Conservation (phyloP, 2,797 vertebrate genomes). For the Xenopus petersii region DNA sequence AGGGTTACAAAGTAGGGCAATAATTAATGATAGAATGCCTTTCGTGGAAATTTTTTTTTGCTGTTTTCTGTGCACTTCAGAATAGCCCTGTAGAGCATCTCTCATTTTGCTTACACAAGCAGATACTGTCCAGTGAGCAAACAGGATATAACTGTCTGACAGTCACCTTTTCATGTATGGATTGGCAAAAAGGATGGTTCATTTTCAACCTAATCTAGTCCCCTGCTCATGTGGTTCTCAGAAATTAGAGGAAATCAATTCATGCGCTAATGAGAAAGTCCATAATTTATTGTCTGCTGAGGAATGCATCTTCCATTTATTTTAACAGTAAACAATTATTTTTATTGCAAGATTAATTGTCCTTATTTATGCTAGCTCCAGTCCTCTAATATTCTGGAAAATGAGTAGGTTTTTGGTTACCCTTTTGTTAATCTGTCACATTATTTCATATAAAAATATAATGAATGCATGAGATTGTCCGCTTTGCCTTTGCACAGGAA, state of each 20-base stretch:
- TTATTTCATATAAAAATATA: slow-evolving; percentile 21
- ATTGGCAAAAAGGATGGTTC: slow-evolving; percentile 40
- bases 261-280: slow-evolving; percentile 83
- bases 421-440: slow-evolving; percentile 70
- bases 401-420: slow-evolving; percentile 67
- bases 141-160: slow-evolving; percentile 16
- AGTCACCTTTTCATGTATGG: slow-evolving; percentile 46
- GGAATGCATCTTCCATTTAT: slow-evolving; percentile 84
- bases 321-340: slow-evolving; percentile 92
- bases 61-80: too few species aligned
- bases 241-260: slow-evolving; percentile 87
- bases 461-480: slow-evolving; percentile 6
- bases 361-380: slow-evolving; percentile 72
- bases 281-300: slow-evolving; percentile 88
- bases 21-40: too few species aligned
- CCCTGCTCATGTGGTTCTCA: slow-evolving; percentile 73
- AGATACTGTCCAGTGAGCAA: slow-evolving; percentile 4
- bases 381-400: slow-evolving; percentile 73
- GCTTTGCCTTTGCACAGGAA: neutral
- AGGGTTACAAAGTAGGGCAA: too few species aligned
- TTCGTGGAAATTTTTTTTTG: too few species aligned
- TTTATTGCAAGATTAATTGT: slow-evolving; percentile 88
- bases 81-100: neutral
- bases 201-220: slow-evolving; percentile 79
- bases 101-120: slow-evolving; percentile 26